Percentiles rank a stretch among this genome's conserved stretches.
These are phyloP conservation scores for Drosophila meridiana DNA, from an alignment of 2,888 invertebrate species.

Conservation along the genomic window DNA sequence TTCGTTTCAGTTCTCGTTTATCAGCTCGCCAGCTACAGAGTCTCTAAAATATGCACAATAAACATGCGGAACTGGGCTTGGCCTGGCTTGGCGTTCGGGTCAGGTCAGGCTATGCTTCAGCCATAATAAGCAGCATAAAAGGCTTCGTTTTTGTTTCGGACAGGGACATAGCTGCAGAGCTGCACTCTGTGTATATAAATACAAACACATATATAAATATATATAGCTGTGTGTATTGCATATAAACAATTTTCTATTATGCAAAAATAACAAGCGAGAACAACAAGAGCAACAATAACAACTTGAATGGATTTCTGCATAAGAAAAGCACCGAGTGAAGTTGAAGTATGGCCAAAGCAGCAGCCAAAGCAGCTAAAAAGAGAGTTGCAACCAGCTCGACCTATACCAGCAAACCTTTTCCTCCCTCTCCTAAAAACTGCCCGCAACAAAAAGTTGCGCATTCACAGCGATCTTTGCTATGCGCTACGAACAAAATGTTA, in stretches of 20 bases:
- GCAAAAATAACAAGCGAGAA: conserved; percentile 72
- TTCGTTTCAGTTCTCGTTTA: background rate
- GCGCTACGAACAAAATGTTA: conserved; percentile 16
- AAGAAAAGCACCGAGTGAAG: conserved; percentile 69
- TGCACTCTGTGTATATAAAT: conserved; percentile 5
- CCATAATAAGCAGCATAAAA: conserved; percentile 72
- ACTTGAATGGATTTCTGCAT: conserved; percentile 66
- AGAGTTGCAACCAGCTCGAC: conserved; percentile 6
- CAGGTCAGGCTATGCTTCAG: conserved; percentile 45
- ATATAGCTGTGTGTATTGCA: conserved; percentile 8
- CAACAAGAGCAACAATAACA: conserved; percentile 43
- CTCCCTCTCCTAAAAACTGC: background rate
- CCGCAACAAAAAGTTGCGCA: background rate
- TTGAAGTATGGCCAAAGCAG: conserved; percentile 62
- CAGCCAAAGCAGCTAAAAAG: conserved; percentile 19
- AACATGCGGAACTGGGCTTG: conserved; percentile 27
- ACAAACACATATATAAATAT: background rate
- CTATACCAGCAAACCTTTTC: background rate
- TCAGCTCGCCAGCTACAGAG: background rate
- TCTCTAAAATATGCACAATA: conserved; percentile 58
- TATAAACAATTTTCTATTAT: conserved; percentile 81
- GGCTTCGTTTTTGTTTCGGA: conserved; percentile 44
- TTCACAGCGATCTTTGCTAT: conserved; percentile 6
- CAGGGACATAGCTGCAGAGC: conserved; percentile 30
- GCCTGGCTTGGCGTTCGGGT: background rate